phyloP scores from a whole-genome alignment of 2,797 vertebrate genomes.

The Pseudocheirus occidentalis region DNA sequence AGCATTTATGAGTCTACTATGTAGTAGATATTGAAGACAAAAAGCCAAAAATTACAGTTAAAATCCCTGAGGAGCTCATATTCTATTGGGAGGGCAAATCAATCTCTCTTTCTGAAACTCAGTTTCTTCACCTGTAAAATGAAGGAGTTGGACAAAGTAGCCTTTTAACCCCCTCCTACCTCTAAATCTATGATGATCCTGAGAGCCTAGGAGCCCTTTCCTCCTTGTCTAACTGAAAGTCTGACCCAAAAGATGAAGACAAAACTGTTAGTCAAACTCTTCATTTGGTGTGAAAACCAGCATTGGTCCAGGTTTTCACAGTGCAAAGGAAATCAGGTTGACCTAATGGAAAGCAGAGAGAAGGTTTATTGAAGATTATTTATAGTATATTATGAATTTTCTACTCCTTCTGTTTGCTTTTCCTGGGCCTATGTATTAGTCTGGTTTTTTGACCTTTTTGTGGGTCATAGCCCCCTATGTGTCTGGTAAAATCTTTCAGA shows the following conservation, averaged over 20 bases:
- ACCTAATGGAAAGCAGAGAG: not conserved
- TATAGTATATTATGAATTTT: not conserved
- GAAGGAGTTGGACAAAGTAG: not conserved
- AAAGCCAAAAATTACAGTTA: not conserved
- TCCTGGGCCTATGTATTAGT: not conserved
- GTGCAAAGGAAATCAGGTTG: not conserved
- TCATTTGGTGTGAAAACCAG: not conserved
- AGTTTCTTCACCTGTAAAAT: not conserved
- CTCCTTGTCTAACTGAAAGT: not conserved
- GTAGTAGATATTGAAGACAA: not conserved
- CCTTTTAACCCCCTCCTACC: not conserved
- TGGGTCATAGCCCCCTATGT: not conserved
- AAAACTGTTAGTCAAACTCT: not conserved
- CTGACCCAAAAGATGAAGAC: not conserved
- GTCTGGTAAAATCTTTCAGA: not conserved
- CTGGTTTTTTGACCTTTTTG: not conserved
- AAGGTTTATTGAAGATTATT: not conserved
- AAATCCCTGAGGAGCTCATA: not conserved
- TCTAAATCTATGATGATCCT: not conserved
- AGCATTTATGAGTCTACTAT: not conserved
- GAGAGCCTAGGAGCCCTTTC: not conserved
- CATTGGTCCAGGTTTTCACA: not conserved
- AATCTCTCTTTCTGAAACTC: not conserved
- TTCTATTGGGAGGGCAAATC: not conserved
- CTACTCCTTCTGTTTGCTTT: not conserved